Conservation (phyloP, 2,797 vertebrate species). For the Melanogrammus aeglefinus region DNA sequence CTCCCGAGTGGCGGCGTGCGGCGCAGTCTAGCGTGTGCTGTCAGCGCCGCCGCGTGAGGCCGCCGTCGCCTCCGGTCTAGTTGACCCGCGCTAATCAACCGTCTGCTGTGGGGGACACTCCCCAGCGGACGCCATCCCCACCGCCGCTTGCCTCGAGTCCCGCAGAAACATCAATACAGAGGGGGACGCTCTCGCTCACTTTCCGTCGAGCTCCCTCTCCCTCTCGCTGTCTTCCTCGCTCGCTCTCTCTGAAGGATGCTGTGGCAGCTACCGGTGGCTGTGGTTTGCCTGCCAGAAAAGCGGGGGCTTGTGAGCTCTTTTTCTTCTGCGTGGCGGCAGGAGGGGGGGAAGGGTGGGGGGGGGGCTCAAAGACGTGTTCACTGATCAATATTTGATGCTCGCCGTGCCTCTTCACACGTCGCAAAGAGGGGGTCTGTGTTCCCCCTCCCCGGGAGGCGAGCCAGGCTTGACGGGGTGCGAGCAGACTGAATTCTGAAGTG, state of each 20-base stretch:
- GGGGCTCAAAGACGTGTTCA: conserved; percentile 48
- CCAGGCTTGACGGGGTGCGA: conserved; percentile 52
- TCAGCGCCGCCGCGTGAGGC: conserved; percentile 18
- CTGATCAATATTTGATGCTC: conserved; percentile 66
- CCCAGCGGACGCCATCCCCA: conserved; percentile 14
- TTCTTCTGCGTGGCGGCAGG: conserved; percentile 40
- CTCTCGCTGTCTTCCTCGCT: neutral
- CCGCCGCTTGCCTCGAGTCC: conserved; percentile 17
- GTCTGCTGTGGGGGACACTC: conserved; percentile 21
- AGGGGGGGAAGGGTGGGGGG: conserved; percentile 37
- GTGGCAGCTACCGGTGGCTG: conserved; percentile 30
- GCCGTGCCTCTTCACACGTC: conserved; percentile 35
- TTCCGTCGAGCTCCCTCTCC: conserved; percentile 18
- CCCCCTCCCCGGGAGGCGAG: conserved; percentile 48
- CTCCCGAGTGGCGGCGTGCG: neutral
- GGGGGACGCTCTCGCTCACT: conserved; percentile 35
- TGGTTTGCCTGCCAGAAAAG: conserved; percentile 34
- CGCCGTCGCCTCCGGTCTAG: neutral
- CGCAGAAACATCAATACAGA: conserved; percentile 41
- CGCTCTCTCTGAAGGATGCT: conserved; percentile 33
- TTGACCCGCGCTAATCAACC: conserved; percentile 41
- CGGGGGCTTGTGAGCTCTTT: conserved; percentile 22
- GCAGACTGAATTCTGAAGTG: conserved; percentile 52
- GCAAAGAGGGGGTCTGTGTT: conserved; percentile 38
- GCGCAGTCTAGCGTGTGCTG: conserved; percentile 8